Conservation (phyloP, 92 coral and sea anemone species). For the Porites rus region DNA sequence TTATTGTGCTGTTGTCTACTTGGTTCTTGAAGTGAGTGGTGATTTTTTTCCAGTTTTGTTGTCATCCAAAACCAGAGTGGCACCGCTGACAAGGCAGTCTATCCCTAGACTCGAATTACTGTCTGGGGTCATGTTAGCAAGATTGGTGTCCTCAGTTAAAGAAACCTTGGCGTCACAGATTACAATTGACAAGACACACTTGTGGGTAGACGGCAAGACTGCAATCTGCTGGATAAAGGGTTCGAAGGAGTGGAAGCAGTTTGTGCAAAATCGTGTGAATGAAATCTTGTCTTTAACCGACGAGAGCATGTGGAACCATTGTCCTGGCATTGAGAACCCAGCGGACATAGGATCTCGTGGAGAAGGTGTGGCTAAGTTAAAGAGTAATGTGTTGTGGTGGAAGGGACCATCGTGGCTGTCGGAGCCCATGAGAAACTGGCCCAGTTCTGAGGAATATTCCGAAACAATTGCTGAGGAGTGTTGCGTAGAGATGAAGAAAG, state of each 20-base stretch:
- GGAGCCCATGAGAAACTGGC: not conserved
- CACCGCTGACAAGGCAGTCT: too few relatives aligned
- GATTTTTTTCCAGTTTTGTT: too few relatives aligned
- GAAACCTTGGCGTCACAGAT: too few relatives aligned
- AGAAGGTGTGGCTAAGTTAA: not conserved
- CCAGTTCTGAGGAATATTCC: not conserved
- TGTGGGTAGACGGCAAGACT: too few relatives aligned
- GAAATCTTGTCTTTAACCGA: constrained; percentile 18
- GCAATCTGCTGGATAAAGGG: not conserved
- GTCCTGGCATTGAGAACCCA: constrained; percentile 10
- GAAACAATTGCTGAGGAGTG: constrained; percentile 1
- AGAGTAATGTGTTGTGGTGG: constrained; percentile 11
- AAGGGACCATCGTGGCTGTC: constrained; percentile 14
- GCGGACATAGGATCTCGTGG: constrained; percentile 21
- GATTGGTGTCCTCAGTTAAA: too few relatives aligned
- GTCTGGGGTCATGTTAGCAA: too few relatives aligned
- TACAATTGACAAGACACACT: too few relatives aligned
- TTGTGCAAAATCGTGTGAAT: constrained; percentile 14
- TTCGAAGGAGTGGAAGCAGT: constrained; percentile 25
- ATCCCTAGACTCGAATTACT: not conserved
- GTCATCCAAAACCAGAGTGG: too few relatives aligned
- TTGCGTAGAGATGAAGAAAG: not conserved
- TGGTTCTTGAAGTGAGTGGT: too few relatives aligned
- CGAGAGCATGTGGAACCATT: constrained; percentile 17
- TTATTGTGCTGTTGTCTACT: too few relatives aligned